phyloP scores from a whole-genome alignment of 1,140 invertebrate species.

The Drosophila tropicalis region DNA sequence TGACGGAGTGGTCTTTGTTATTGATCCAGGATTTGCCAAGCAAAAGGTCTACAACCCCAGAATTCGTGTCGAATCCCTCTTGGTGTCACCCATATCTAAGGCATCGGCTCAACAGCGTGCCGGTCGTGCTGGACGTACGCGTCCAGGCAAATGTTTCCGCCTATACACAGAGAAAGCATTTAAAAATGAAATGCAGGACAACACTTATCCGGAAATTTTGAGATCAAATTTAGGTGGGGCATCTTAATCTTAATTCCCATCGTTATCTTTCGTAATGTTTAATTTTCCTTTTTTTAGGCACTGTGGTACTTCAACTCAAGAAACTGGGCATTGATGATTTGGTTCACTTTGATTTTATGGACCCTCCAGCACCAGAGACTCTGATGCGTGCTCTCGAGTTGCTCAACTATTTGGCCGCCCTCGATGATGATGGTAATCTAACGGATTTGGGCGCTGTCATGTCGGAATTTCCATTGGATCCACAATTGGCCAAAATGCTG shows the following conservation, averaged over 20 bases:
- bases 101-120: conserved; percentile 99
- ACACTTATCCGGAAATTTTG: conserved; percentile 99
- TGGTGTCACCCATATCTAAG: conserved; percentile 99
- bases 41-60: conserved; percentile 99
- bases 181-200: conserved; percentile 99
- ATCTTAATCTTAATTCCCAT: no score
- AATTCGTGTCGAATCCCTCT: conserved; percentile 97
- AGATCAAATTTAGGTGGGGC: conserved; percentile 81
- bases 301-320: conserved; percentile 98
- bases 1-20: conserved; percentile 99
- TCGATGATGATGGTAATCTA: conserved; percentile 97
- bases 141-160: conserved; percentile 99
- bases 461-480: conserved; percentile 99
- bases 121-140: conserved; percentile 97
- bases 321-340: conserved; percentile 99
- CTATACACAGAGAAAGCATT: conserved; percentile 99
- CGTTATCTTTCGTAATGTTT: no score
- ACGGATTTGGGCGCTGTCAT: conserved; percentile 99
- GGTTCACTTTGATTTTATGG: conserved; percentile 99
- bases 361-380: conserved; percentile 99
- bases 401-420: conserved; percentile 95
- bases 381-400: conserved; percentile 99
- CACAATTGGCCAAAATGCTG: conserved; percentile 99
- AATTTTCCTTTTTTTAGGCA: conserved; percentile 73
- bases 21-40: conserved; percentile 99